A percentile compares a stretch with the other conserved stretches of the same genome.
These are phyloP conservation scores for Xenopus laevis DNA, from an alignment of 2,113 vertebrate genomes.

Conservation along the genomic window DNA sequence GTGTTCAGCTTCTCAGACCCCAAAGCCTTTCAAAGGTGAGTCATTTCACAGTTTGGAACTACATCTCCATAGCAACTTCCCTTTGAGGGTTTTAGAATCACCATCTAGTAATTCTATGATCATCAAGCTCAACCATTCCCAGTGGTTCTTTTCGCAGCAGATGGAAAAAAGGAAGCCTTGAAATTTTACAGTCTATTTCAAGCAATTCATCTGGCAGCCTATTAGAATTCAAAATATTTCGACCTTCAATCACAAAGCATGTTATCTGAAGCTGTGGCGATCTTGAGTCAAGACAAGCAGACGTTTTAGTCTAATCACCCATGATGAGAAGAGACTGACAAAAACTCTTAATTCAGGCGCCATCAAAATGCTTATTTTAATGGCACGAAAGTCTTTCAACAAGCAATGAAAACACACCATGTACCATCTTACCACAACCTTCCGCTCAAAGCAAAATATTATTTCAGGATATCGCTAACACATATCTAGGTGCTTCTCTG, in stretches of 20 bases:
- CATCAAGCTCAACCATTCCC: conserved; percentile 99
- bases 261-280: conserved; percentile 98
- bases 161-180: conserved; percentile 88
- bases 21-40: conserved; percentile 99
- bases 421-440: conserved; percentile 75
- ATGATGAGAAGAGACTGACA: conserved; percentile 98
- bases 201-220: conserved; percentile 98
- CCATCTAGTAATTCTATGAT: conserved; percentile 99
- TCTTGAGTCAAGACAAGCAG: conserved; percentile 99
- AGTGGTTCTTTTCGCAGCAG: conserved; percentile 99
- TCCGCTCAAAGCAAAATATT: conserved; percentile 73
- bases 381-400: conserved; percentile 93
- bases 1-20: conserved; percentile 98
- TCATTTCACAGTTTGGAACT: conserved; percentile 99
- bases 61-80: conserved; percentile 99
- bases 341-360: conserved; percentile 95
- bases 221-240: conserved; percentile 99
- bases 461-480: conserved; percentile 75
- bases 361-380: conserved; percentile 99
- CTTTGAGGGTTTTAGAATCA: conserved; percentile 99
- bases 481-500: conserved; percentile 61
- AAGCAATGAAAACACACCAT: conserved; percentile 86
- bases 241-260: conserved; percentile 99
- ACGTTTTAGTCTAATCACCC: conserved; percentile 99
- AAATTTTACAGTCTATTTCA: conserved; percentile 99